Evolutionary conservation across 2,888 invertebrate species (phyloP), one percentile per base, ranked within the genome.

Genomic region (Dolomedes plantarius): DNA sequence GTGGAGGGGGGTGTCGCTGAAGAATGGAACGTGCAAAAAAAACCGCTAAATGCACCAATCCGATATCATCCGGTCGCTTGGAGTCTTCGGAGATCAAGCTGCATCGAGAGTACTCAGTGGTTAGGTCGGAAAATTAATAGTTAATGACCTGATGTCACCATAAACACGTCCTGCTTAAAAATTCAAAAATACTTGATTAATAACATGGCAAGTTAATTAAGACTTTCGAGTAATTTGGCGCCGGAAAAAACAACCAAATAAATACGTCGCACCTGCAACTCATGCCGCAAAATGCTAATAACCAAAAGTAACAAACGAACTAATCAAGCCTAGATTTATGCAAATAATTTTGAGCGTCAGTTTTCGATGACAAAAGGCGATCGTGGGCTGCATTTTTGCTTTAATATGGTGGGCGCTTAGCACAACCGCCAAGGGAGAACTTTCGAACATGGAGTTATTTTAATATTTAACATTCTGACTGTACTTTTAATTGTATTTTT

Each of bases 151-250:
- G 27, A 73, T 71, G 83, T 77, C 67, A 68, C 77, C 67, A 77
- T 85, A 85, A 85, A 85, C 83, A 77, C 56, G 56, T 50, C 67
- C 73, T 77, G 73, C 83, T 83, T 85, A 85, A 85, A 85, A 85
- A 85, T 85, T 85, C 83, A 85, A 85, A 83, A 85, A 85, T 85
- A 85, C 77, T 77, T 85, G 77, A 83, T 83, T 83, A 85, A 85
- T 85, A 85, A 85, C 83, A 77, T 85, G 77, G 76, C 73, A 78
- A 85, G 83, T 85, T 85, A 85, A 85, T 85, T 85, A 85, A 85
- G 83, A 85, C 72, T 85, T 85, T 85, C 27, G 65, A 77, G 77
- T 73, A 85, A 78, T 73, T 85, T 85, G 39, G n/a, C 27, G 46
- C 13, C 36, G 56, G 72, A 28, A 32, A 50, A 72, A 62, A 77